Evolutionary conservation across 2,888 invertebrate genomes (phyloP).

Genomic region (Mythimna pallens): DNA sequence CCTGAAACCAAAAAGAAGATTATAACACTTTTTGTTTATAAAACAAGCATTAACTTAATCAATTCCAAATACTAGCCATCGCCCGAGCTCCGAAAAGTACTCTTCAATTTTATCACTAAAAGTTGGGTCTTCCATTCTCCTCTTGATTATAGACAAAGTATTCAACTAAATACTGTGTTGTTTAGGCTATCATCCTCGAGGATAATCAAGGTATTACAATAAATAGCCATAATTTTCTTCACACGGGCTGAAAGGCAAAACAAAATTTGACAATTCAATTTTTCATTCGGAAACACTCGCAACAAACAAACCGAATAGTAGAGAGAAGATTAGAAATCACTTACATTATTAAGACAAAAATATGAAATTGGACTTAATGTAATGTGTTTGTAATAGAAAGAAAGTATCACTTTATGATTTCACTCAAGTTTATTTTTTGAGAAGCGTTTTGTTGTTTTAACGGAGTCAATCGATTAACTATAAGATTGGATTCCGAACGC

Average conservation of each 20-base stretch:
- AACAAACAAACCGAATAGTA: neutral
- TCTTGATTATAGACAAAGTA: constrained; percentile 27
- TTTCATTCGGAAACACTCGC: constrained; percentile 60
- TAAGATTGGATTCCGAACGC: neutral
- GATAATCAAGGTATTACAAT: constrained; percentile 53
- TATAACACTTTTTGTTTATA: constrained; percentile 17
- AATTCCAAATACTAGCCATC: constrained; percentile 90
- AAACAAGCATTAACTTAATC: constrained; percentile 43
- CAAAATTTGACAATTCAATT: constrained; percentile 70
- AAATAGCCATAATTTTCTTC: constrained; percentile 66
- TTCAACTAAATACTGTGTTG: constrained; percentile 60
- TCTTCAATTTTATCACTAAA: constrained; percentile 93
- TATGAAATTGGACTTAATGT: neutral
- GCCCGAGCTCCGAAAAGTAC: constrained; percentile 93
- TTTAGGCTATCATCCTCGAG: constrained; percentile 56
- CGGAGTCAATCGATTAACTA: neutral
- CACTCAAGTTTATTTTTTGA: neutral
- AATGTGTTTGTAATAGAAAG: neutral
- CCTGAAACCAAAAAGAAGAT: constrained; percentile 84
- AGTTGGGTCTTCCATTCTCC: constrained; percentile 85
- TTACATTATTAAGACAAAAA: neutral
- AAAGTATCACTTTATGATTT: neutral
- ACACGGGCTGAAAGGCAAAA: constrained; percentile 62
- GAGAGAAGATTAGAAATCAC: neutral
- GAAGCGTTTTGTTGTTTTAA: neutral